These are phyloP conservation scores for Drosophila aff. DNA, from an alignment of 1,140 invertebrate species.

Conservation along the genomic window DNA sequence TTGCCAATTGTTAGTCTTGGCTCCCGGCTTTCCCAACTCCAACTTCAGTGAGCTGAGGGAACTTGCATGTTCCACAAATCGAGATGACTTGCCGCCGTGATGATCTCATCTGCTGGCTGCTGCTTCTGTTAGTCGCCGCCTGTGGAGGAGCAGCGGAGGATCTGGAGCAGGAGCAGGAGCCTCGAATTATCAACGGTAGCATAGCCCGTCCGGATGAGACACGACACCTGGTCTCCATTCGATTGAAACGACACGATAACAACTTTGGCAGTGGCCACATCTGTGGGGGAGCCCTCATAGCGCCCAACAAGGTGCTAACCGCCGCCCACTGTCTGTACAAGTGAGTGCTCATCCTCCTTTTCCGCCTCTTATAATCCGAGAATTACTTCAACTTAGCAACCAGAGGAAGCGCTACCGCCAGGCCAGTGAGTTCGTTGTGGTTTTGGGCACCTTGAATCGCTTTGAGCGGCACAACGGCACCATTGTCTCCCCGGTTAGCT, in stretches of 20 bases:
- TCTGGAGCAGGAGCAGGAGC: slow-evolving; percentile 19
- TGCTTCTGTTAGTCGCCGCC: neutral
- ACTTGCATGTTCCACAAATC: slow-evolving; percentile 24
- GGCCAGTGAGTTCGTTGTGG: slow-evolving; percentile 71
- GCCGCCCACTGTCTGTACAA: slow-evolving; percentile 86
- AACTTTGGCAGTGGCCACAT: slow-evolving; percentile 80
- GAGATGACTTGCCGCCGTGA: neutral
- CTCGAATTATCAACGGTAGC: slow-evolving; percentile 78
- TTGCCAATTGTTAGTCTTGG: slow-evolving; percentile 54
- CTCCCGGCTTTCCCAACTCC: slow-evolving; percentile 10
- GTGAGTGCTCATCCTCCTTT: slow-evolving; percentile 37
- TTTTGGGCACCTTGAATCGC: slow-evolving; percentile 78
- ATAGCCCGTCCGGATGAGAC: slow-evolving; percentile 47
- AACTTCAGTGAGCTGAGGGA: slow-evolving; percentile 39
- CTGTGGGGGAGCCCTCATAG: slow-evolving; percentile 84
- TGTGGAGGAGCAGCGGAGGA: neutral
- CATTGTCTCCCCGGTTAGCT: slow-evolving; percentile 70
- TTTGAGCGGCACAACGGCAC: slow-evolving; percentile 66
- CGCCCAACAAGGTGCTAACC: slow-evolving; percentile 82
- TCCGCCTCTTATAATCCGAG: neutral
- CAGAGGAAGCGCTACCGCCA: slow-evolving; percentile 69
- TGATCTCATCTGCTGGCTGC: neutral
- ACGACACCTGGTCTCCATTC: slow-evolving; percentile 81
- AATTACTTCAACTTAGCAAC: slow-evolving; percentile 27
- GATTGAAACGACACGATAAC: slow-evolving; percentile 61